phyloP scores from a whole-genome alignment of 1,140 invertebrate genomes.

The Fragariocoptes setiger region DNA sequence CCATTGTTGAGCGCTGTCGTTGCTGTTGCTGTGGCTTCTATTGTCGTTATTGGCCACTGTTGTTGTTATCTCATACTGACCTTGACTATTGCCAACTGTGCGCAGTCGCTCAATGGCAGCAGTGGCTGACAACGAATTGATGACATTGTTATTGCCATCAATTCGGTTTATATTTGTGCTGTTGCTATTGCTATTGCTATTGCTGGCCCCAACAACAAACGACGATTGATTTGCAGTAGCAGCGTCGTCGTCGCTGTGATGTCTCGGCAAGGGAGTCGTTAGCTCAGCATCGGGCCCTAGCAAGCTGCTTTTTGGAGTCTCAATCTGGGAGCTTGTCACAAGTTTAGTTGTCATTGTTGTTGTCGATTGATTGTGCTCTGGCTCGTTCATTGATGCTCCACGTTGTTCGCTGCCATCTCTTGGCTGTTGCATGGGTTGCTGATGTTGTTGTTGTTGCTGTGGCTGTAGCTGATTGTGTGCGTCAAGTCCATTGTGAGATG shows the following conservation, averaged over 20 bases:
- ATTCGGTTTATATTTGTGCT: no score
- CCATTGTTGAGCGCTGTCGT: no score
- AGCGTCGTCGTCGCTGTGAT: neutral
- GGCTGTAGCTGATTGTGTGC: neutral
- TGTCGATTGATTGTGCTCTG: neutral
- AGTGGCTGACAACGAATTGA: no score
- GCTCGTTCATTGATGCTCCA: neutral
- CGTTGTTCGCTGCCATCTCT: neutral
- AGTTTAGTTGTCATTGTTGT: neutral
- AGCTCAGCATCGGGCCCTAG: neutral
- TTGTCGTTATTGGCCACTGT: no score
- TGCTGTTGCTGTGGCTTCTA: no score
- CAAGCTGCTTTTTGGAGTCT: neutral
- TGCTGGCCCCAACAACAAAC: neutral
- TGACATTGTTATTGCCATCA: no score
- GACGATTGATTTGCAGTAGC: neutral
- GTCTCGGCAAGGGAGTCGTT: neutral
- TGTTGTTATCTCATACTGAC: no score
- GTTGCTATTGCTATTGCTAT: neutral
- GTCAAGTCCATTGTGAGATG: no score
- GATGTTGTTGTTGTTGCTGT: neutral
- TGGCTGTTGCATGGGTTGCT: neutral
- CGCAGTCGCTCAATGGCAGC: no score
- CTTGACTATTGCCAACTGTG: no score
- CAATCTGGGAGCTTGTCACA: neutral